These are phyloP conservation scores for Drosophila phalerata DNA, from an alignment of 2,888 invertebrate species.

Conservation along the genomic window DNA sequence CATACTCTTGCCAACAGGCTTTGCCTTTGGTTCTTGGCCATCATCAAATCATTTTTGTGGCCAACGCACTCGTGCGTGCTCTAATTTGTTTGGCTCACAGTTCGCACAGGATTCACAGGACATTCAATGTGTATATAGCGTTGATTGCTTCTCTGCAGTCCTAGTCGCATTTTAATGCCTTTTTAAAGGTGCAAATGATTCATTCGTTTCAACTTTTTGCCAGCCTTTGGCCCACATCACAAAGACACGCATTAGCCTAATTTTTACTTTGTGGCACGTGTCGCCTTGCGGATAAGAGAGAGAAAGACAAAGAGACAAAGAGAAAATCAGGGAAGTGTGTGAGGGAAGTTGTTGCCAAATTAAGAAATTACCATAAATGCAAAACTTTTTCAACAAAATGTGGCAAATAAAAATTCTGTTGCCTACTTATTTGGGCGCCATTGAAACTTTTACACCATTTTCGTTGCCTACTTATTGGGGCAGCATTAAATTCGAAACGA, in stretches of 20 bases:
- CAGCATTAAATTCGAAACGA: not conserved
- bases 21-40: slow-evolving; percentile 15
- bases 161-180: slow-evolving; percentile 61
- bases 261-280: slow-evolving; percentile 57
- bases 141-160: slow-evolving; percentile 50
- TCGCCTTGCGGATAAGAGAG: slow-evolving; percentile 1
- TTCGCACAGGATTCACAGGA: slow-evolving; percentile 8
- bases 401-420: slow-evolving; percentile 19
- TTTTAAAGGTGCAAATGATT: slow-evolving; percentile 77
- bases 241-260: slow-evolving; percentile 52
- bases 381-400: slow-evolving; percentile 25
- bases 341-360: slow-evolving; percentile 32
- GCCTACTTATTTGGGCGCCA: slow-evolving; percentile 2
- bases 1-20: not conserved
- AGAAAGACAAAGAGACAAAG: not conserved
- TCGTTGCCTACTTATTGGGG: slow-evolving; percentile 16
- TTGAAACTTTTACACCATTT: slow-evolving; percentile 11
- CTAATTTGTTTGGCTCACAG: slow-evolving; percentile 65
- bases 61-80: slow-evolving; percentile 74
- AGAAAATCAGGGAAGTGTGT: not conserved
- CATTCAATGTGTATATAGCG: slow-evolving; percentile 27
- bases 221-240: slow-evolving; percentile 26
- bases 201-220: slow-evolving; percentile 13
- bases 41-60: slow-evolving; percentile 72
- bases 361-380: slow-evolving; percentile 67